These are phyloP conservation scores for Neuroterus valhalla DNA, from an alignment of 1,140 invertebrate genomes.

Conservation along the genomic window DNA sequence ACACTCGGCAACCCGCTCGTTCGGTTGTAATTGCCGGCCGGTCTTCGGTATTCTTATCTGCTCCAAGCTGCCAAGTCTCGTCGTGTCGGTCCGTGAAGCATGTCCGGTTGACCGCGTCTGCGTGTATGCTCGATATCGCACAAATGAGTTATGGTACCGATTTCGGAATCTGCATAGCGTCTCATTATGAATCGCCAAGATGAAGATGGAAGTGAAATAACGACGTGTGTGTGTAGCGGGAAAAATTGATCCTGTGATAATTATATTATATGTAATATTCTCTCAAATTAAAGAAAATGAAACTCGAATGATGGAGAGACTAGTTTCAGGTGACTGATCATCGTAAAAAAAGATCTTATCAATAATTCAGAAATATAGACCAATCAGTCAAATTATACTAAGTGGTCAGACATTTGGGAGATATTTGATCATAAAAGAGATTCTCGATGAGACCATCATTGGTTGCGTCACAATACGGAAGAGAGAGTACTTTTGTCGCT, in stretches of 20 bases:
- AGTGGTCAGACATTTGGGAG: no score
- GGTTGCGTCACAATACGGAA: not conserved
- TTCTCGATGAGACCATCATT: not conserved
- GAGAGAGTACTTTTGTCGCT: not conserved
- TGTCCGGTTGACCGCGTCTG: constrained; percentile 61
- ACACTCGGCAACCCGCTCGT: constrained; percentile 12
- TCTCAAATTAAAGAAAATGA: not conserved
- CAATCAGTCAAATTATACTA: no score
- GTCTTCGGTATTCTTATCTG: constrained; percentile 52
- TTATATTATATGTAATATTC: not conserved
- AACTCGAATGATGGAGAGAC: not conserved
- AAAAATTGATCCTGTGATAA: not conserved
- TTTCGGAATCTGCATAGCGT: constrained; percentile 61
- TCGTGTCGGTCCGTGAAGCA: constrained; percentile 47
- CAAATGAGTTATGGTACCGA: constrained; percentile 64
- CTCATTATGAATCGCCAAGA: constrained; percentile 52
- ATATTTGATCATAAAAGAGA: no score
- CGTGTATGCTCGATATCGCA: constrained; percentile 58
- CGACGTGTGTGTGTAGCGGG: not conserved
- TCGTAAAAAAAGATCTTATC: not conserved
- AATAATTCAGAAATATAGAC: no score
- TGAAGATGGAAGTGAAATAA: not conserved
- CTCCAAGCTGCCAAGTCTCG: constrained; percentile 34
- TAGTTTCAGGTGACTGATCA: not conserved
- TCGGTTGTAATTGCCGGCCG: constrained; percentile 58